These are phyloP conservation scores for Valencia hispanica DNA, from an alignment of 2,797 vertebrate species.

Conservation along the genomic window DNA sequence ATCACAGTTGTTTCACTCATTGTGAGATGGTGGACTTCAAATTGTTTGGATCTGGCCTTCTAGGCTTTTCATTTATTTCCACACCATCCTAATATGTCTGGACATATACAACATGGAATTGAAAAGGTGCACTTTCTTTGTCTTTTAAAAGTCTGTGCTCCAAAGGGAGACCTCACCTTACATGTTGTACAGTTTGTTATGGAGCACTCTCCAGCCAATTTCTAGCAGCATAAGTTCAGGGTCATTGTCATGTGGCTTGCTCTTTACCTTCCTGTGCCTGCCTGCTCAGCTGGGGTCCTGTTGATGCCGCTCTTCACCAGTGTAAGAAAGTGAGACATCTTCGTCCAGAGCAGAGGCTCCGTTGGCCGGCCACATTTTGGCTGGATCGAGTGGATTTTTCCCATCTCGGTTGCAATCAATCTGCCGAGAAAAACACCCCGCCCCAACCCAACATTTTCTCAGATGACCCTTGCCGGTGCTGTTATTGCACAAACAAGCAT, in stretches of 20 bases:
- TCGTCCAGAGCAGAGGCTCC: constrained; percentile 76
- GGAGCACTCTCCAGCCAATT: background rate
- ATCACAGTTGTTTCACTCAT: no score
- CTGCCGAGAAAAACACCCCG: constrained; percentile 65
- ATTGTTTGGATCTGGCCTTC: no score
- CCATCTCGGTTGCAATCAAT: constrained; percentile 79
- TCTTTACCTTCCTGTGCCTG: constrained; percentile 33
- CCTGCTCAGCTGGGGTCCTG: constrained; percentile 9
- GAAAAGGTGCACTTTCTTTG: background rate
- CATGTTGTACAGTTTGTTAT: background rate
- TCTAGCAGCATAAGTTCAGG: background rate
- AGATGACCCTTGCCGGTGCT: constrained; percentile 45
- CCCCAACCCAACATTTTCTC: constrained; percentile 52
- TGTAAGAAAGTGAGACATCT: constrained; percentile 73
- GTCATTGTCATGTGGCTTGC: background rate
- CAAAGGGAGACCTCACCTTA: background rate
- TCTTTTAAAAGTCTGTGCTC: no score
- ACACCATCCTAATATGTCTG: background rate
- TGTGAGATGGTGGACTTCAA: no score
- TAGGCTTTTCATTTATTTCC: no score
- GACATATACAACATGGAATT: background rate
- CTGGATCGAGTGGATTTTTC: constrained; percentile 78
- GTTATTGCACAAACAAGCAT: constrained; percentile 65
- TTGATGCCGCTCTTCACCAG: constrained; percentile 54
- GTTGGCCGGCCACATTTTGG: constrained; percentile 30